Base-by-base conservation (phyloP, 2,797 vertebrate species). In the Eulemur rubriventer region DNA sequence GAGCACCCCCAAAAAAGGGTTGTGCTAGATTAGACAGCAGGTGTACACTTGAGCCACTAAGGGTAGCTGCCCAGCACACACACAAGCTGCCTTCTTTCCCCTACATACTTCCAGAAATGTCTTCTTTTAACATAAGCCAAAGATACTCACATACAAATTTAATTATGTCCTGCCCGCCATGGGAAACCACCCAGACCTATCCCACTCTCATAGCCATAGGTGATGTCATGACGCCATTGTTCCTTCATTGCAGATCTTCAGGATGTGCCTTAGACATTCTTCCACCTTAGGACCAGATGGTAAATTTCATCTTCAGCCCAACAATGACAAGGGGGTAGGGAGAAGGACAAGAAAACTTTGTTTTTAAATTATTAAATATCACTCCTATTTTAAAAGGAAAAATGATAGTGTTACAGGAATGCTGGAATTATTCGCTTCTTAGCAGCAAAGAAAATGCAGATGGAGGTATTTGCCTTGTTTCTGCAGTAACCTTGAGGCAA, bases 381-480 rank as follows among this genome's bases (percentile, higher is more conserved):
- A 69, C 81, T 93, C 18, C 33, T 16, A 46, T 72, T 80, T 89
- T 79, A 86, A 96, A 89, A 79, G 63, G 17, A 81, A 81, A 61
- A 87, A 75, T 28, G 3, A 43, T 38, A 14, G 10, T 50, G 18
- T 65, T 26, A 24, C 30, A 52, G 57, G 80, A n/a, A 3, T 57
- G 52, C n/a, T 84, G 59, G 14, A 55, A 50, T 59, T 10, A 46
- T 33, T 59, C 88, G 43, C 81, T 81, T 69, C 83, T 90, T 18
- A 73, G 75, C 2, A 93, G 82, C 52, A 73, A 91, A 57, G 52
- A 48, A 75, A 85, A 94, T 33, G 65, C 57, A 48, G 52, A 16
- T 22, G 59, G 73, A 73, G 13, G 63, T 28, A 20, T 41, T 57
- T 50, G 30, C 61, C 65, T 69, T 14, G 4, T 84, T 52, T 79